Base-by-base conservation (phyloP, 2,888 invertebrate genomes). In the Cheilosia impressa region DNA sequence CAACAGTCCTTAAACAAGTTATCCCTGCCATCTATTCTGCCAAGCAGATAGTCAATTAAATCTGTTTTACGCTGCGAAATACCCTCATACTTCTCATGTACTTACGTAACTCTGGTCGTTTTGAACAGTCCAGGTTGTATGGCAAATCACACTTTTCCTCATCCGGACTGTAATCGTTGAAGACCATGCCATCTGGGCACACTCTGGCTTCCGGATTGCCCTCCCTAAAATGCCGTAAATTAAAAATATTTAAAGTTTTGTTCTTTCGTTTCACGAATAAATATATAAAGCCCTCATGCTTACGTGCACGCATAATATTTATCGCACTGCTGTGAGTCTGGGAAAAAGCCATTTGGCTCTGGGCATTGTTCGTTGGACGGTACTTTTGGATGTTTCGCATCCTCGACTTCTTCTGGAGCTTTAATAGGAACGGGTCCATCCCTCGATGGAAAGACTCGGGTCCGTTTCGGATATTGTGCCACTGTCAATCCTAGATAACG, bases 71-170 rank as follows among this genome's bases (percentile, higher is more conserved):
- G 62, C 50, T 50, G 55, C n/a, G 55, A 53, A 9, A 45, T 5
- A 45, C 45, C 2, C 45, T 2, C 17, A 27, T 27, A 17, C 45
- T 17, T 45, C 7, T 5, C 17, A 17, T 17, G 19, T 80, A 95
- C 96, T 96, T 93, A 97, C 97, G 97, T 87, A 95, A 93, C 90
- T 96, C 95, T 9, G 96, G 94, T 80, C 97, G 94, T 87, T 95
- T 94, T 0, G 94, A 94, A 92, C 97, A 97, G 91, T 97, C 97
- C 80, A 97, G 95, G 89, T 97, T 97, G 92, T 96, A 96, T 0
- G 97, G 97, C 87, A 97, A 93, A 91, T 97, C 97, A 89, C 97
- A 97, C 90, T 97, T 97, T 91, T 97, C 97, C 76, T 96, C 95
- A 78, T 95, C 94, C 2, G 95, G 93, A 88, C 95, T 96, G 92